These are phyloP conservation scores for Euphydryas editha DNA, from an alignment of 2,888 invertebrate species.

Conservation along the genomic window DNA sequence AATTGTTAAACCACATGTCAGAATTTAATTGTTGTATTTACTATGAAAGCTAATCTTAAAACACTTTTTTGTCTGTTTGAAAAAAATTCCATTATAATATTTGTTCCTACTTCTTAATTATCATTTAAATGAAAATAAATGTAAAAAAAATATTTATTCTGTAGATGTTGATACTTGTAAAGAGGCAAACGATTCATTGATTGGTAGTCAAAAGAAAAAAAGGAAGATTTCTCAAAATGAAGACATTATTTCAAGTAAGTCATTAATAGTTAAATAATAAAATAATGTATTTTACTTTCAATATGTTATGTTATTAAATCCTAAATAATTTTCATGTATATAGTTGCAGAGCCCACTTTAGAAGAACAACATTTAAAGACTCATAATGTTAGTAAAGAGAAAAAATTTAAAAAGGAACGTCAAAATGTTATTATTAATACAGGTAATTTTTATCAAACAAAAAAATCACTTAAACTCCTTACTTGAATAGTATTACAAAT, in stretches of 20 bases:
- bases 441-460: background rate
- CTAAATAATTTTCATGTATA: background rate
- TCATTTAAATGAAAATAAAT: too few relatives aligned
- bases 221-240: conserved; percentile 27
- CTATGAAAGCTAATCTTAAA: too few relatives aligned
- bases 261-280: too few relatives aligned
- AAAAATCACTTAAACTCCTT: background rate
- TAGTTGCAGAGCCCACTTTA: conserved; percentile 5
- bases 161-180: conserved; percentile 12
- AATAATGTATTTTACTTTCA: background rate
- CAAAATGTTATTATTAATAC: conserved; percentile 13
- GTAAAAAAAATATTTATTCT: background rate
- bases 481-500: background rate
- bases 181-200: conserved; percentile 18
- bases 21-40: too few relatives aligned
- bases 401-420: conserved; percentile 15
- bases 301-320: background rate
- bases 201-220: conserved; percentile 33
- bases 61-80: too few relatives aligned
- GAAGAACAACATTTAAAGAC: background rate
- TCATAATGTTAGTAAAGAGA: conserved; percentile 17
- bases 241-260: conserved; percentile 20
- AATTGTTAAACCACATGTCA: too few relatives aligned
- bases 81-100: too few relatives aligned
- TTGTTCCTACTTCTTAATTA: too few relatives aligned